Evolutionary conservation across 2,797 vertebrate species (phyloP), one percentile per base, ranked within the genome.

Genomic region (Pseudochirops cupreus): DNA sequence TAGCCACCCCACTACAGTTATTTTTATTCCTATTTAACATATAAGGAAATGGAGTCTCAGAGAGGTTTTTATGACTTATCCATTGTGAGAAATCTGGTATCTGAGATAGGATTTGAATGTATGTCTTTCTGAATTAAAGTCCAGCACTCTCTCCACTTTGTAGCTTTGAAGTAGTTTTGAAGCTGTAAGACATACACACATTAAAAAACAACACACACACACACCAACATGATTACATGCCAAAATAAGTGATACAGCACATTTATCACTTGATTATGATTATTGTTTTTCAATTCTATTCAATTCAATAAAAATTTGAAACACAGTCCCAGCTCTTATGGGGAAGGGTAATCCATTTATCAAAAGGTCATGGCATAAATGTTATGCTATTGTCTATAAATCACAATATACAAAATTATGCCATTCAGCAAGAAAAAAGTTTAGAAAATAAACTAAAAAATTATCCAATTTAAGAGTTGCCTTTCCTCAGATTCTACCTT

Each of bases 401-500:
- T 46, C 29, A 56, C 53, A 95, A 67, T 62, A 95, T 54, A 16
- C 54, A 95, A 74, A 94, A 93, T 67, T 89, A 91, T 14, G 67
- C 0, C 82, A 33, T 54, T n/a, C 10, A 56, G 13, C 12, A 0
- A 10, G 39, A 91, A 94, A 90, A 46, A 93, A 67, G 89, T 87
- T 56, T 53, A 59, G 9, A 90, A 96, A 92, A 90, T 90, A 53
- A 74, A 95, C 3, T 39, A 18, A 94, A 91, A 87, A 87, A 14
- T 46, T 54, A 56, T 12, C 16, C 11, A 12, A 54, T 54, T 11
- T 54, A 54, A 9, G 56, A 91, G 91, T 89, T 29, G 90, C 29
- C 92, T 87, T 87, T 95, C 59, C 90, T 53, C 87, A 62, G 56
- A 96, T 21, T 50, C 89, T 59, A 92, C 56, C 67, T 67, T 90